Evolutionary conservation across 1,140 invertebrate species (phyloP), one percentile per base, ranked within the genome.

Genomic region (Drosophila micromelanica): DNA sequence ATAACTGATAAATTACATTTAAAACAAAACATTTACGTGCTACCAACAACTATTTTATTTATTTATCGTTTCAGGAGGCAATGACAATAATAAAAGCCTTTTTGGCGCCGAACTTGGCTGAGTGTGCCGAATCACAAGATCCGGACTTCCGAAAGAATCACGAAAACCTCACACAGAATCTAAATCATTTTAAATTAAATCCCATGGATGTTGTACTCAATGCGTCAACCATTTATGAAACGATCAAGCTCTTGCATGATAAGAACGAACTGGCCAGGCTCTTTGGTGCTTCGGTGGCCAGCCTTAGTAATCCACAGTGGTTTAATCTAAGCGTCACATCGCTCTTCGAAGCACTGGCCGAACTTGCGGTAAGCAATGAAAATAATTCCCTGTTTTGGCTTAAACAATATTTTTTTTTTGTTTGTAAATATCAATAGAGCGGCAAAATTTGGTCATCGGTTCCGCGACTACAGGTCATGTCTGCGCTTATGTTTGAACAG

Each of bases 401-500:
- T 12, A 3, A 37, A 23, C 15, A 8, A 13, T 30, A 5, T 27
- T 59, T 1, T n/a, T 20, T 49, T 4, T 37, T n/a, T 30, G 32
- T 30, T 3, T 32, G 3, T n/a, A 46, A 30, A 8, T 30, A 12
- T n/a, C 9, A 8, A 1, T 27, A 76, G 35, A 46, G 12, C 2
- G 27, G 15, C 17, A n/a, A 30, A 3, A 6, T 23, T 37, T 61
- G 46, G 49, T 13, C 56, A 6, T 0, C 13, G n/a, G 5, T 52
- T 13, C 11, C 7, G 7, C 82, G 81, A 0, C 4, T 62, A 0
- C 55, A 75, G 15, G 32, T 32, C 12, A 82, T 89, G 59, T 48
- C 35, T 9, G 40, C 9, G 7, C 57, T 81, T 2, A 77, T 90
- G 46, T 49, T 46, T 1, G 68, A 84, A n/a, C 43, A 79, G 35